Conservation (phyloP, 2,888 invertebrate species). For the Cylloceria caligata region DNA sequence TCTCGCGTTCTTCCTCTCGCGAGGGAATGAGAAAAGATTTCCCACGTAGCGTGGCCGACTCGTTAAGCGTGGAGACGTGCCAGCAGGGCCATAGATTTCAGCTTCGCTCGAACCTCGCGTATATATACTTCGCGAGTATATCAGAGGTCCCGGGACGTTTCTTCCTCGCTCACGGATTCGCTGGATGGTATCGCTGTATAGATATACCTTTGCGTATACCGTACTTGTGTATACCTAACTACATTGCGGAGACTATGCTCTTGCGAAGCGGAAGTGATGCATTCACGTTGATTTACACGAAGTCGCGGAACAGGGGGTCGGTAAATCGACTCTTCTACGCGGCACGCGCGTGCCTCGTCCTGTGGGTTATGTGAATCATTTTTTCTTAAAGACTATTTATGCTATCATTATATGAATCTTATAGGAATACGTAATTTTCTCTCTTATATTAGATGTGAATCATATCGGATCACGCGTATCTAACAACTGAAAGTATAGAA, state of each 20-base stretch:
- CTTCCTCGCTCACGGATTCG: constrained; percentile 52
- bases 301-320: constrained; percentile 62
- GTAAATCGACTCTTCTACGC: constrained; percentile 64
- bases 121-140: constrained; percentile 9
- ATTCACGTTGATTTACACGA: constrained; percentile 70
- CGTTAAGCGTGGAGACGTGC: constrained; percentile 68
- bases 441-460: background rate
- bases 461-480: background rate
- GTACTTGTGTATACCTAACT: constrained; percentile 23
- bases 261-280: constrained; percentile 68
- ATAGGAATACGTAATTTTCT: background rate
- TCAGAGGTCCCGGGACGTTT: constrained; percentile 60
- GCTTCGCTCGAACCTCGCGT: constrained; percentile 33
- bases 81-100: constrained; percentile 63
- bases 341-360: constrained; percentile 52
- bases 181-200: constrained; percentile 1
- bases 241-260: constrained; percentile 62
- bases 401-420: background rate
- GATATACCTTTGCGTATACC: background rate
- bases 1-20: constrained; percentile 5
- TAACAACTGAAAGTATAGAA: background rate
- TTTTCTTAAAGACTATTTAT: constrained; percentile 17
- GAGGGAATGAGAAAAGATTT: constrained; percentile 63
- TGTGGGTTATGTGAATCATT: constrained; percentile 30
- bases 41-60: constrained; percentile 64